These are phyloP conservation scores for Agapostemon virescens DNA, from an alignment of 2,888 invertebrate genomes.

Conservation along the genomic window DNA sequence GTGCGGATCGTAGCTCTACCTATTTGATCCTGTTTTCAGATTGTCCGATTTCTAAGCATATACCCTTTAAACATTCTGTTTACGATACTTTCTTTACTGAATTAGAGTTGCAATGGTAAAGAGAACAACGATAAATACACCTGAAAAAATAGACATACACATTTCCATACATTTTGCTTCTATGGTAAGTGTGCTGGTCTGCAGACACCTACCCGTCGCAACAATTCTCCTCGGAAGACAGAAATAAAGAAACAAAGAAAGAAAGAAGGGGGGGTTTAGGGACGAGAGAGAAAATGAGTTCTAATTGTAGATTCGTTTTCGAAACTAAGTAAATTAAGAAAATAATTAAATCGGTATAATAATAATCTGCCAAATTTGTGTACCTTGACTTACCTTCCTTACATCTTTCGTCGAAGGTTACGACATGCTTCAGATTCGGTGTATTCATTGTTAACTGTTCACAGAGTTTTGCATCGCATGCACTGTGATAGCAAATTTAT, in stretches of 20 bases:
- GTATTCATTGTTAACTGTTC: constrained; percentile 58
- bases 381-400: constrained; percentile 57
- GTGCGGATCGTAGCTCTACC: not conserved
- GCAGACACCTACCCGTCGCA: not conserved
- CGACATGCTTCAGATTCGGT: constrained; percentile 36
- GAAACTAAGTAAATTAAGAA: not conserved
- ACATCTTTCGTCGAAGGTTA: constrained; percentile 44
- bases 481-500: constrained; percentile 39
- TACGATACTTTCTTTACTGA: not conserved
- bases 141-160: not conserved
- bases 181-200: not conserved
- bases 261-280: no score
- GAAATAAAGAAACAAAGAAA: no score
- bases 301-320: not conserved
- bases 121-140: not conserved
- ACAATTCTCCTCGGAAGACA: not conserved
- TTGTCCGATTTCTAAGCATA: not conserved
- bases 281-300: not conserved
- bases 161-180: not conserved
- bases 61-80: not conserved
- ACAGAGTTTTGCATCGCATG: constrained; percentile 6
- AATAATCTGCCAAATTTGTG: not conserved
- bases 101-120: not conserved
- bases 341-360: constrained; percentile 1
- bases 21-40: constrained; percentile 10